These are phyloP conservation scores for Tursiops truncatus DNA, from an alignment of 2,113 vertebrate species.

Conservation along the genomic window DNA sequence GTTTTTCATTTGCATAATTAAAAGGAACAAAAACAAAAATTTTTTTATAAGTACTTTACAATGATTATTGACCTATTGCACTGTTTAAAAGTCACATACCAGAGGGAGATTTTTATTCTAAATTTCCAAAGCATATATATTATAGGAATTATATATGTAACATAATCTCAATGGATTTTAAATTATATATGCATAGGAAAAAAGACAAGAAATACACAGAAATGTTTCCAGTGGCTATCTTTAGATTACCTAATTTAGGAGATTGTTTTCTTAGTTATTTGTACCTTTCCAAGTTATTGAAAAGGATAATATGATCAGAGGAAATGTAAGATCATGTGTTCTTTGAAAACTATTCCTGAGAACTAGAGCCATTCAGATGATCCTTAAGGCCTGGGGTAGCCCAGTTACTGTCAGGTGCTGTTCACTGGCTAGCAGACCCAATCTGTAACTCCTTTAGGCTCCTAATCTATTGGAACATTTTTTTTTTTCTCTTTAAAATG, in stretches of 20 bases:
- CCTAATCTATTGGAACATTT: not conserved
- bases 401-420: not conserved
- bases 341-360: not conserved
- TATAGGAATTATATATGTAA: not conserved
- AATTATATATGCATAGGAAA: not conserved
- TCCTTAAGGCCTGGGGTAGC: not conserved
- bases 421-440: not conserved
- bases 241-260: not conserved
- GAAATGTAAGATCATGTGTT: not conserved
- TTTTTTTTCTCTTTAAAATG: not conserved
- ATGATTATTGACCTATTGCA: not conserved
- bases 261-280: not conserved
- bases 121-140: not conserved
- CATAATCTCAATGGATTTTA: not conserved
- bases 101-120: not conserved
- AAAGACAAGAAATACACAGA: not conserved
- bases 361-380: not conserved
- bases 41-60: not conserved
- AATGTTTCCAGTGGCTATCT: not conserved
- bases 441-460: not conserved
- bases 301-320: not conserved
- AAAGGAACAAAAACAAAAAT: not conserved
- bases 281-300: not conserved
- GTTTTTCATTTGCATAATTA: not conserved
- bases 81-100: not conserved